Conservation (phyloP, 2,113 vertebrate genomes). For the Brachyhypopomus occidentalis region DNA sequence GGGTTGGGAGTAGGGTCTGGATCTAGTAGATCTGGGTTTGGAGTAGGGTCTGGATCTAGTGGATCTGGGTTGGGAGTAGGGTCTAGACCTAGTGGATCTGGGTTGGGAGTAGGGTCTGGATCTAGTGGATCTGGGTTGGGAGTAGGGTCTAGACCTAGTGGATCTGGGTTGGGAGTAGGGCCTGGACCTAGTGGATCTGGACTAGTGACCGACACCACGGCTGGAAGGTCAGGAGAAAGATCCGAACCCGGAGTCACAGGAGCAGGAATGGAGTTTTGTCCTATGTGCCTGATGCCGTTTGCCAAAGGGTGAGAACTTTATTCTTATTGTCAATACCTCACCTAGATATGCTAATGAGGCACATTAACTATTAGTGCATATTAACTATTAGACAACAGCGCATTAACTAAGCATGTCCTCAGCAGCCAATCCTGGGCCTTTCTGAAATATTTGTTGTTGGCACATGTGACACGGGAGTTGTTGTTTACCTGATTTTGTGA, state of each 20-base stretch:
- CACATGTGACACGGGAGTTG: too few species aligned
- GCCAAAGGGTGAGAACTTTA: constrained; percentile 72
- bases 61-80: neutral
- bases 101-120: neutral
- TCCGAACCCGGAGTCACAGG: neutral
- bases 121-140: neutral
- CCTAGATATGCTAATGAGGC: too few species aligned
- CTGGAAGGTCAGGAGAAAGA: neutral
- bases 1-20: neutral
- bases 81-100: constrained; percentile 4
- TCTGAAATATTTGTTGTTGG: too few species aligned
- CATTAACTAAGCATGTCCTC: neutral
- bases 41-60: too few species aligned
- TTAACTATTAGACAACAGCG: neutral
- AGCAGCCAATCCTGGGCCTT: too few species aligned
- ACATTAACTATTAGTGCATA: neutral
- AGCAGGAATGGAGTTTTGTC: constrained; percentile 74
- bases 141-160: constrained; percentile 12
- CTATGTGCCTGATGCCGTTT: constrained; percentile 81
- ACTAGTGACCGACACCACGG: neutral
- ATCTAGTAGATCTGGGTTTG: constrained; percentile 15
- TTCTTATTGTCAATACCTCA: neutral
- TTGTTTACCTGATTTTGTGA: too few species aligned
- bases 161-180: neutral
- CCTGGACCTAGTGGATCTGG: constrained; percentile 10